Percentiles rank a stretch among this genome's conserved stretches.
Evolutionary conservation across 2,113 vertebrate species (phyloP).

Genomic region (Campylomormyrus tamandua): DNA sequence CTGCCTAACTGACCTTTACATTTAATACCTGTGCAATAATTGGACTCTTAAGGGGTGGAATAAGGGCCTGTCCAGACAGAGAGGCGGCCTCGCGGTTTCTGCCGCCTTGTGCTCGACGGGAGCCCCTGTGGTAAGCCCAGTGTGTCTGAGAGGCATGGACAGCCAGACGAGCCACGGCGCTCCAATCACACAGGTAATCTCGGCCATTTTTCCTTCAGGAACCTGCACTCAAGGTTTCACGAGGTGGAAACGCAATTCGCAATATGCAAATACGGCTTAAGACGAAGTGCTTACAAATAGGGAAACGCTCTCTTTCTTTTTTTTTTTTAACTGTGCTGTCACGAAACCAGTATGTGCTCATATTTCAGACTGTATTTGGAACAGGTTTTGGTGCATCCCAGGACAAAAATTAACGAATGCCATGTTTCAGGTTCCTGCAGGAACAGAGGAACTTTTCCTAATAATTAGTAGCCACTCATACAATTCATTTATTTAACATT

Average conservation of each 20-base stretch:
- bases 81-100: constrained; percentile 12
- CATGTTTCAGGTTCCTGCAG: background rate
- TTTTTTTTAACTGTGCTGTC: background rate
- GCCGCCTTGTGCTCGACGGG: background rate
- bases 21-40: constrained; percentile 41
- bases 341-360: background rate
- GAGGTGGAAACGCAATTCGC: background rate
- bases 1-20: constrained; percentile 43
- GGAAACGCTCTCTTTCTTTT: background rate
- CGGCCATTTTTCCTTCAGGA: background rate
- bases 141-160: background rate
- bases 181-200: background rate
- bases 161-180: background rate
- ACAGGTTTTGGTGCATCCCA: background rate
- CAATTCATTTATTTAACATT: background rate
- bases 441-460: background rate
- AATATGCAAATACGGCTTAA: background rate
- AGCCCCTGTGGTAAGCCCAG: background rate
- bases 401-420: background rate
- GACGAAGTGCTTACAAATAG: background rate
- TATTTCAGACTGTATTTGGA: background rate
- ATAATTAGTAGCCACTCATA: background rate
- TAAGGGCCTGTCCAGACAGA: constrained; percentile 21
- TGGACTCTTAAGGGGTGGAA: constrained; percentile 35
- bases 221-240: background rate